These are phyloP conservation scores for Kryptolebias ocellatus DNA, from an alignment of 2,797 vertebrate genomes.

Conservation along the genomic window DNA sequence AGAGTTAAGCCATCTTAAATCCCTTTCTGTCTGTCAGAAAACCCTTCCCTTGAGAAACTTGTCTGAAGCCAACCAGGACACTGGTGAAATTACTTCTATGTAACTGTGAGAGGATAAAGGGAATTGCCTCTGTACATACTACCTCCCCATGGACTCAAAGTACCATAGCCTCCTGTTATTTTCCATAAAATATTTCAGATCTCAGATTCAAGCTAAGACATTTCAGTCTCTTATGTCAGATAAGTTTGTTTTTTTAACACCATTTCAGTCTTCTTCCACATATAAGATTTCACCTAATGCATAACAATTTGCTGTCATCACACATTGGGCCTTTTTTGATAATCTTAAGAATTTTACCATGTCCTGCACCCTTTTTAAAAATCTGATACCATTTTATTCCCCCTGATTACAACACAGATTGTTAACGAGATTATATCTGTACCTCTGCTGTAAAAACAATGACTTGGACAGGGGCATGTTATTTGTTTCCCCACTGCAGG, in stretches of 20 bases:
- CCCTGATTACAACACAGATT: conserved; percentile 22
- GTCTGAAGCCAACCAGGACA: conserved; percentile 49
- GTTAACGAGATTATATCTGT: conserved; percentile 14
- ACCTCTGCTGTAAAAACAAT: conserved; percentile 2
- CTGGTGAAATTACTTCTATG: conserved; percentile 43
- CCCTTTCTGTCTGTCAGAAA: conserved; percentile 27
- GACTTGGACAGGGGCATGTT: conserved; percentile 21
- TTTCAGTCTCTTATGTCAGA: not conserved
- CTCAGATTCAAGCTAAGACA: conserved; percentile 18
- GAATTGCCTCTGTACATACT: conserved; percentile 45
- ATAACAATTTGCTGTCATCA: not conserved
- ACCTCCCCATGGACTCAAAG: conserved; percentile 38
- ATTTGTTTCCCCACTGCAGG: conserved; percentile 27
- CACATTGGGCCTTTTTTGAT: too few species aligned
- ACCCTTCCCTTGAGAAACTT: conserved; percentile 41
- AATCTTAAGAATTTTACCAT: too few species aligned
- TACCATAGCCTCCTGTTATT: conserved; percentile 17
- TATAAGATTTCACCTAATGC: conserved; percentile 15
- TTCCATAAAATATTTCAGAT: conserved; percentile 32
- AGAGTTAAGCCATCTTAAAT: conserved; percentile 44
- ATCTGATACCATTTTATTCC: conserved; percentile 19
- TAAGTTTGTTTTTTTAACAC: conserved; percentile 1
- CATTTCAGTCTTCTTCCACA: conserved; percentile 9
- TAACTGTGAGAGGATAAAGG: conserved; percentile 39
- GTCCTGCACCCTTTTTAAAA: too few species aligned